These are phyloP conservation scores for Epinephelus moara DNA, from an alignment of 2,113 vertebrate genomes.

Conservation along the genomic window DNA sequence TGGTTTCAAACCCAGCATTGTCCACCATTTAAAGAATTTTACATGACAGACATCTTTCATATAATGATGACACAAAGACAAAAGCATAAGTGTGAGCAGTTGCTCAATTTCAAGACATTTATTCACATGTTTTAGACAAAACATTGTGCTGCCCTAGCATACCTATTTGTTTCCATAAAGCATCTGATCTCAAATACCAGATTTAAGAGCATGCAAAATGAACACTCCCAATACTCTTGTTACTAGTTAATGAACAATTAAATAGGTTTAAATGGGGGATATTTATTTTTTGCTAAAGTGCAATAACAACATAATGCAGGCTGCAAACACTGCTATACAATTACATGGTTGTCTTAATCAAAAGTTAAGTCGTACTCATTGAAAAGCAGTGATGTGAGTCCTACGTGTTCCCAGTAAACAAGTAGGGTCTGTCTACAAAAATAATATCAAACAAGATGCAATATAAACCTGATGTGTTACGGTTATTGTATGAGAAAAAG, in stretches of 20 bases:
- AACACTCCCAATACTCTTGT: constrained; percentile 58
- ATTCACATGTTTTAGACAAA: constrained; percentile 79
- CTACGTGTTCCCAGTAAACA: constrained; percentile 4
- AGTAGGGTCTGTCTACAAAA: constrained; percentile 66
- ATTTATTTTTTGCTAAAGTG: constrained; percentile 69
- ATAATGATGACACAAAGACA: background rate
- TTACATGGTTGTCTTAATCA: constrained; percentile 34
- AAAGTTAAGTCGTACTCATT: constrained; percentile 39
- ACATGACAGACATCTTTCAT: background rate
- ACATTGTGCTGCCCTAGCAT: constrained; percentile 72
- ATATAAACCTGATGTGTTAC: constrained; percentile 56
- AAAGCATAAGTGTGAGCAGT: background rate
- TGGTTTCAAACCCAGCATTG: background rate
- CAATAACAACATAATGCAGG: constrained; percentile 69
- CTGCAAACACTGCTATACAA: constrained; percentile 65
- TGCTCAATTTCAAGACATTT: constrained; percentile 75
- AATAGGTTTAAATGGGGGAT: constrained; percentile 60
- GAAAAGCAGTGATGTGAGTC: constrained; percentile 54
- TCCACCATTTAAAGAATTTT: background rate
- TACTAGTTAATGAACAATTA: constrained; percentile 57
- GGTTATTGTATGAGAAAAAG: constrained; percentile 49
- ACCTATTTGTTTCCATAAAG: constrained; percentile 68
- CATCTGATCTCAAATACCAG: constrained; percentile 78
- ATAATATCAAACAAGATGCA: constrained; percentile 58
- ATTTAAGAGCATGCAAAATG: constrained; percentile 84